Base-by-base conservation (phyloP, 2,888 invertebrate genomes). In the Philaethria dido region DNA sequence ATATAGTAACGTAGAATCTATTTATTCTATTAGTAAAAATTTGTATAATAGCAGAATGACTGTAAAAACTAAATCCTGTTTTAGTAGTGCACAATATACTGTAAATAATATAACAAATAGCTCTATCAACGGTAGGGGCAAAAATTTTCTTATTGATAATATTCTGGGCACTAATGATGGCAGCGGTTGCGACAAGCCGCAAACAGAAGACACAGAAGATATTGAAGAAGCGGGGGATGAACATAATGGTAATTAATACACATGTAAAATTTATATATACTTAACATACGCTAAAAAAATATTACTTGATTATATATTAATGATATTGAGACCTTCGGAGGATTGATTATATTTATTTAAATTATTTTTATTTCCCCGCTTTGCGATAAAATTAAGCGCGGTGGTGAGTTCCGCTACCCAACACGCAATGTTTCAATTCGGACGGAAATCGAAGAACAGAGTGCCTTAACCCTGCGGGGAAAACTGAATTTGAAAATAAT, bases 81-180 rank as follows among this genome's bases (percentile, higher is more conserved):
- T 57, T 64, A 64, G 44, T 25, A 69, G 55, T 69, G 67, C 68
- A 65, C 66, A 69, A 75, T 44, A 69, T 80, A 78, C 64, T 79
- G 72, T 75, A 62, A 84, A 81, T 73, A 78, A 80, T 47, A 67
- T 77, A 57, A 45, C 74, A 66, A 78, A 69, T 63, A 75, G 75
- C 75, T 70, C 72, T 16, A 76, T 82, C 44, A 83, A 82, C 68
- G 79, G 81, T 54, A 90, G 84, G 80, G 89, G 91, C 74, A 93
- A 92, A 83, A 93, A 93, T 33, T 94, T 94, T 81, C 85, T 93
- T 11, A 94, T 94, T 72, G 94, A 93, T 77, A 93, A 86, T 80
- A 94, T 94, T 74, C 83, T 94, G 80, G 93, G 93, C 14, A 92
- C 88, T 72, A 82, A 86, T 74, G 86, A 82, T 75, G 81, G 71